A percentile compares a stretch with the other conserved stretches of the same genome.
phyloP scores from a whole-genome alignment of 37 sponge, comb jelly and placozoan genomes.

The Axinella damicornis region DNA sequence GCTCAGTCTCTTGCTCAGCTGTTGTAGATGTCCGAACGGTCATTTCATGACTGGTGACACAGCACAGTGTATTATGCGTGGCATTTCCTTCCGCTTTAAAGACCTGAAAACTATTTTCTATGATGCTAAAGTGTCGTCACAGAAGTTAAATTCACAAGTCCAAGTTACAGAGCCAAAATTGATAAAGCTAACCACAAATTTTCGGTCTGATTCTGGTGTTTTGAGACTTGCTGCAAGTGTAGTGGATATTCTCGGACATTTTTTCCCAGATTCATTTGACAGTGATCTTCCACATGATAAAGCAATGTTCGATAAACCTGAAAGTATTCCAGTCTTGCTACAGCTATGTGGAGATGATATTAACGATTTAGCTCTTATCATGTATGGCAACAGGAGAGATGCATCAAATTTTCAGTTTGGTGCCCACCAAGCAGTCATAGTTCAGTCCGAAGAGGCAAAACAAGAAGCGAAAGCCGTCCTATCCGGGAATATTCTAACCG shows the following conservation, averaged over 20 bases:
- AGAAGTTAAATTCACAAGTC: neutral
- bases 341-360: constrained; percentile 1
- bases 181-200: constrained; percentile 55
- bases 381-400: constrained; percentile 31
- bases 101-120: constrained; percentile 73
- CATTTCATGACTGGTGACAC: constrained; percentile 86
- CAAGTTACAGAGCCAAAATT: constrained; percentile 46
- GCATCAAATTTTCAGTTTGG: constrained; percentile 78
- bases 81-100: constrained; percentile 80
- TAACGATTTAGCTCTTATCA: constrained; percentile 27
- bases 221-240: constrained; percentile 64
- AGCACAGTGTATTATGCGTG: constrained; percentile 89
- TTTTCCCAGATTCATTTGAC: constrained; percentile 74
- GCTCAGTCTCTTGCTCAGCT: constrained; percentile 61
- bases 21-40: constrained; percentile 73
- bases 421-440: constrained; percentile 80
- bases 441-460: constrained; percentile 56
- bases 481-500: constrained; percentile 51
- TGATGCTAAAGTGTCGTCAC: neutral
- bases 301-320: constrained; percentile 51
- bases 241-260: constrained; percentile 44
- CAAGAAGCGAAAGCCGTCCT: constrained; percentile 36
- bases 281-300: constrained; percentile 13
- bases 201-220: constrained; percentile 80
- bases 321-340: constrained; percentile 49